Evolutionary conservation across 2,113 vertebrate species (phyloP).

Genomic region (Eretmodus cyanostictus): DNA sequence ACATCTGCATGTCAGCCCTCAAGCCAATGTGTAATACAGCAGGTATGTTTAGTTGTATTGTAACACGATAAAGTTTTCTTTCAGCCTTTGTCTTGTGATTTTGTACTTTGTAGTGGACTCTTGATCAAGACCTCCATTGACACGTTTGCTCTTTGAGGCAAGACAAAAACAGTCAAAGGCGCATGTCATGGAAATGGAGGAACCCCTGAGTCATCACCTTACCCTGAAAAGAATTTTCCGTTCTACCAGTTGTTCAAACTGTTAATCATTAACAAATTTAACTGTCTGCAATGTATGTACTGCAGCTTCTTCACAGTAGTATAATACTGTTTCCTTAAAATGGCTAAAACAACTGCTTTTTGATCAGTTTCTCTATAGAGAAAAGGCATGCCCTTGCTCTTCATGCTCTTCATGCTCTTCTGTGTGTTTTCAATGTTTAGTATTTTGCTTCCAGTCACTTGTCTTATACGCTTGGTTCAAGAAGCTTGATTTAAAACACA

Average conservation of each 20-base stretch:
- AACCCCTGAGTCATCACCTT: slow-evolving; percentile 17
- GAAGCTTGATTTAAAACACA: neutral
- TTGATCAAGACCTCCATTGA: neutral
- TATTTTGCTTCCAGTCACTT: neutral
- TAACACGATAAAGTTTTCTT: neutral
- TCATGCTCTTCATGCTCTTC: neutral
- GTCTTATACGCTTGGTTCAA: neutral
- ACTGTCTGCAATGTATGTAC: neutral
- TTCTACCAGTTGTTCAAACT: neutral
- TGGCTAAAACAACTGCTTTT: neutral
- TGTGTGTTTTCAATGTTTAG: neutral
- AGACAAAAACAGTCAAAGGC: neutral
- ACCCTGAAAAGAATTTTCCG: neutral
- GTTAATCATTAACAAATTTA: slow-evolving; percentile 22
- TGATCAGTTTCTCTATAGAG: neutral
- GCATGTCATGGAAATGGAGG: neutral
- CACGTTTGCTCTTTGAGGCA: neutral
- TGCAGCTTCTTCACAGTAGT: neutral
- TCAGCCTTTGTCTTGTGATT: neutral
- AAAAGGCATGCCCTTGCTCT: neutral
- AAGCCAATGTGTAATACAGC: neutral
- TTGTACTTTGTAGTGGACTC: neutral
- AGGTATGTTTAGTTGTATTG: neutral
- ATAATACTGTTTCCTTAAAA: neutral
- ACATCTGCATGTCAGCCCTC: neutral